Evolutionary conservation across 2,113 vertebrate species (phyloP).

Genomic region (Sialia sialis): DNA sequence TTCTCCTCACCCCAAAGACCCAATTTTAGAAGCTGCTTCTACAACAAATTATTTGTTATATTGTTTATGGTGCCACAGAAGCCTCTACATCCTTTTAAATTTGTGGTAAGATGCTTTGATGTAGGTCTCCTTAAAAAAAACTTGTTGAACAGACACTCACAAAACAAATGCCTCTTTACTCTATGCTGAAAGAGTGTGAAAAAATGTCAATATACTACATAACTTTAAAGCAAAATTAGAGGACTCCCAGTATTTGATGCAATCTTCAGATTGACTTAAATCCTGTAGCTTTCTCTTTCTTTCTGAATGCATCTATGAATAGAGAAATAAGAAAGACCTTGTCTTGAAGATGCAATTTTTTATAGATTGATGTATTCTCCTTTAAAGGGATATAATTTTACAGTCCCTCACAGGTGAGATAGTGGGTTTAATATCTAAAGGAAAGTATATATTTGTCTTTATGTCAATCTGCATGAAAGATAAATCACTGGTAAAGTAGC

Average conservation of each 20-base stretch:
- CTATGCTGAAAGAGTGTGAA: not conserved
- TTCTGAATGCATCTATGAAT: not conserved
- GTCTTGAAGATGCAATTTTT: constrained; percentile 9
- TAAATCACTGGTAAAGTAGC: constrained; percentile 49
- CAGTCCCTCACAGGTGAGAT: constrained; percentile 51
- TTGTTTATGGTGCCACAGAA: not conserved
- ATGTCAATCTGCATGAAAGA: constrained; percentile 58
- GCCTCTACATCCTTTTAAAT: constrained; percentile 2
- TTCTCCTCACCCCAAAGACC: constrained; percentile 20
- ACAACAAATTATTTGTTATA: constrained; percentile 5
- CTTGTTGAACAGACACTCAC: not conserved
- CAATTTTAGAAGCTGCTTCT: constrained; percentile 9
- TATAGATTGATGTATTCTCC: constrained; percentile 43
- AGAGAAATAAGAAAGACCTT: constrained; percentile 4
- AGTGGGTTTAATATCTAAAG: constrained; percentile 49
- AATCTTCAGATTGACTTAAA: not conserved
- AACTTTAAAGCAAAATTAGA: not conserved
- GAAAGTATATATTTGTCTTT: constrained; percentile 64
- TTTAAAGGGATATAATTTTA: constrained; percentile 56
- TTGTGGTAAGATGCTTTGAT: constrained; percentile 17
- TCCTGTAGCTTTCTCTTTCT: not conserved
- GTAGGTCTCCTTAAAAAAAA: not conserved
- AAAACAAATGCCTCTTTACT: not conserved
- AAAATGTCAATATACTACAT: not conserved
- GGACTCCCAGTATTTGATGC: not conserved